phyloP scores from a whole-genome alignment of 1,140 invertebrate species.

The Drosophila rufa region DNA sequence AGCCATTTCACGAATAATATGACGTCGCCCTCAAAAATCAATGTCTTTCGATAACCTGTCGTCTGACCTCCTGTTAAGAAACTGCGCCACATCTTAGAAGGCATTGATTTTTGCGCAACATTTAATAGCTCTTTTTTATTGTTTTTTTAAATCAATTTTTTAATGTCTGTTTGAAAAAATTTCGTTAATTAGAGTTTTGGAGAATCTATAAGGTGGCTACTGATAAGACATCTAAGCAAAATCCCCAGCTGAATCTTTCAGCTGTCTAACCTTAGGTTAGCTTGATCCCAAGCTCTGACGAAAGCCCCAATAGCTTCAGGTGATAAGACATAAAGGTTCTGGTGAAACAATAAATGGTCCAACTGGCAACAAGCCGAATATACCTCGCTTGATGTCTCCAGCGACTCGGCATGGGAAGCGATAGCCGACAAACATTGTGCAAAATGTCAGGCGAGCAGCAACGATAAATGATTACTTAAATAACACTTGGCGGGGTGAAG shows the following conservation, averaged over 20 bases:
- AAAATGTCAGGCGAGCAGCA: conserved; percentile 47
- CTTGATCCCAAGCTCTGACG: neutral
- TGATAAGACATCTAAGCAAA: neutral
- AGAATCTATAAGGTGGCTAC: neutral
- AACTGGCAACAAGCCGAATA: conserved; percentile 2
- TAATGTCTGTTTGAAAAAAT: too few species aligned
- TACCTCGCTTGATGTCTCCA: neutral
- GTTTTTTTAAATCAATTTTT: neutral
- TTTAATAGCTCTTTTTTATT: neutral
- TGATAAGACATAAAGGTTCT: conserved; percentile 6
- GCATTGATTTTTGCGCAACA: neutral
- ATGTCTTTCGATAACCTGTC: neutral
- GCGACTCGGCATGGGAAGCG: conserved; percentile 6
- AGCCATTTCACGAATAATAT: neutral
- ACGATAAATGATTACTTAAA: conserved; percentile 68
- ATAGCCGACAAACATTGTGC: conserved; percentile 44
- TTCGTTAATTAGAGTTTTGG: neutral
- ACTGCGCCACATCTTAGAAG: neutral
- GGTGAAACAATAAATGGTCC: neutral
- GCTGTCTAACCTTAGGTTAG: neutral
- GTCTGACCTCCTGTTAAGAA: neutral
- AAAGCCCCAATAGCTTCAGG: neutral
- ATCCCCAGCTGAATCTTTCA: neutral
- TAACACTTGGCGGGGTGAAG: conserved; percentile 32
- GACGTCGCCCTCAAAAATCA: too few species aligned